Evolutionary conservation across 2,113 vertebrate genomes (phyloP), one percentile per base, ranked within the genome.

Genomic region (Oxygymnocypris stewartii): DNA sequence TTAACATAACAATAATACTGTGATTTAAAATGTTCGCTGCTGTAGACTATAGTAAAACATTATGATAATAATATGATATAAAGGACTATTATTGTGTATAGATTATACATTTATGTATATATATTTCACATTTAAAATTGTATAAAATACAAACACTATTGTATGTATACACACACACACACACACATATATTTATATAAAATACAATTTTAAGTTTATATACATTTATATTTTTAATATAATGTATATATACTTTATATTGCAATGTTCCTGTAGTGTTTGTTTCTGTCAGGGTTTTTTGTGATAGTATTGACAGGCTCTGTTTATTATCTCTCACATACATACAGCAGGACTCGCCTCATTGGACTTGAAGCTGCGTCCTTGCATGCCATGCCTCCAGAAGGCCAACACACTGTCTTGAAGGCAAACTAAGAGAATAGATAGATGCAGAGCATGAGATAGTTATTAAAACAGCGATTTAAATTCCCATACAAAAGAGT

Each of bases 371-470:
- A 99, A 98, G 90, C 98, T 99, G 91, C 98, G 95, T 65, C 97
- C 98, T 91, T 99, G 98, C 98, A 99, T 99, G 28, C 98, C 98
- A 0, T 99, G 98, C 74, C 97, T 98, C 98, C 98, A 99, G 92
- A 99, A 99, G 0, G 98, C 98, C 90, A 99, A 92, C 28, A 99
- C 97, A 4, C 97, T 99, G 92, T 99, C 98, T 91, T 99, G 98
- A 37, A 99, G 96, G 92, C 98, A 99, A 91, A 99, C 98, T 99
- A 90, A 73, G 89, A 67, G 82, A 13, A 54, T 10, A 78, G 9
- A 90, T 2, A 65, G 14, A 86, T 35, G 16, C 14, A 82, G 20
- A 81, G 16, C 61, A 1, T 28, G 12, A 54, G 8, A 20, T 11
- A 65, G 61, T 28, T 13, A 65, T 13, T 28, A 65, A 28, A 65